These are phyloP conservation scores for Sceloporus undulatus DNA, from an alignment of 2,113 vertebrate species.

Conservation along the genomic window DNA sequence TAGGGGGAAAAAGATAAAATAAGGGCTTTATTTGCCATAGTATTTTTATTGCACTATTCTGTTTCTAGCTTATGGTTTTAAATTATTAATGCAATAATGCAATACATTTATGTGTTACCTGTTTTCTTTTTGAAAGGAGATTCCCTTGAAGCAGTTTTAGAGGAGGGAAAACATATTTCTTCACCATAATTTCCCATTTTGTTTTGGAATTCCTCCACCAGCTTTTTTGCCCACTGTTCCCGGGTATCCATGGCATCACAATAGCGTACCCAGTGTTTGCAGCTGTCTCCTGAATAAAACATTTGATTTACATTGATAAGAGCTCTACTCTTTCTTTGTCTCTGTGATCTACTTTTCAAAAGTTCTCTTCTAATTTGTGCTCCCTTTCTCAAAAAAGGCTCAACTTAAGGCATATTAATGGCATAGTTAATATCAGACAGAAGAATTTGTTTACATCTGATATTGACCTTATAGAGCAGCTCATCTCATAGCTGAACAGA, in stretches of 20 bases:
- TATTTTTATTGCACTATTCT: too few species aligned
- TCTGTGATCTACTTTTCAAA: neutral
- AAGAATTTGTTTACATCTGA: neutral
- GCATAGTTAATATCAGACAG: neutral
- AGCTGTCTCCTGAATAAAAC: slow-evolving; percentile 81
- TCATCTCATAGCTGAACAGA: neutral
- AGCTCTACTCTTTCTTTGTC: neutral
- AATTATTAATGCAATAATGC: neutral
- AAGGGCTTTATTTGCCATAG: too few species aligned
- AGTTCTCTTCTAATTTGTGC: neutral
- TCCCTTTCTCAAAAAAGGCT: neutral
- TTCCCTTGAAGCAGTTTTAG: slow-evolving; percentile 68
- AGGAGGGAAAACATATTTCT: slow-evolving; percentile 57
- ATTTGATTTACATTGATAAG: slow-evolving; percentile 1
- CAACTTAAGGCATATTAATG: neutral
- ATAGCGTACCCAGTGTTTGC: slow-evolving; percentile 93
- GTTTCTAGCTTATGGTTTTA: too few species aligned
- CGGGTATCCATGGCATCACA: slow-evolving; percentile 92
- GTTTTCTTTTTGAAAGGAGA: slow-evolving; percentile 78
- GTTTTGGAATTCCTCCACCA: slow-evolving; percentile 90
- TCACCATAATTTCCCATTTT: slow-evolving; percentile 79
- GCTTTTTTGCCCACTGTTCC: slow-evolving; percentile 89
- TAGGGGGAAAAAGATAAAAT: too few species aligned
- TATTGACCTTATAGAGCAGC: neutral
- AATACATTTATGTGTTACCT: slow-evolving; percentile 61